Conservation (phyloP, 2,888 invertebrate species). For the Thymelicus lineola region DNA sequence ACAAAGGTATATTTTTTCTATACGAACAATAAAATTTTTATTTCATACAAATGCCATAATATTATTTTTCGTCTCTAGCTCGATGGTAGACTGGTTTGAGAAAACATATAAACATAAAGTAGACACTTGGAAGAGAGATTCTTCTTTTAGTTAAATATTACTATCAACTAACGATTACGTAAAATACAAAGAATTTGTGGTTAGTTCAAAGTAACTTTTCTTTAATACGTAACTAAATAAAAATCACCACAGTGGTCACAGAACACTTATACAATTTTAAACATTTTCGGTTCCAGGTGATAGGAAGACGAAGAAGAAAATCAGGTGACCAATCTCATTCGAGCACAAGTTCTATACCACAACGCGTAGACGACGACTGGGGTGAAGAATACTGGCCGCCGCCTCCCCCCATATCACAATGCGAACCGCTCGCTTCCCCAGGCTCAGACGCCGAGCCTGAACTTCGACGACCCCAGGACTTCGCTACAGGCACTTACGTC, state of each 20-base stretch:
- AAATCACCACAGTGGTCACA: too few species aligned
- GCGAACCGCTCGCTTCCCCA: conserved; percentile 88
- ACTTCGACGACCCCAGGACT: conserved; percentile 64
- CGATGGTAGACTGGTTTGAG: too few species aligned
- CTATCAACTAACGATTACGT: too few species aligned
- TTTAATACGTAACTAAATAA: too few species aligned
- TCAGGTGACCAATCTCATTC: conserved; percentile 86
- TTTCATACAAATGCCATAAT: too few species aligned
- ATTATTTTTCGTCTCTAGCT: too few species aligned
- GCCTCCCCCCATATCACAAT: conserved; percentile 87
- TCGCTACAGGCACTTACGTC: conserved; percentile 90
- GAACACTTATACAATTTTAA: not conserved
- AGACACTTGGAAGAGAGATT: too few species aligned
- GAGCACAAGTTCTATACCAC: conserved; percentile 90
- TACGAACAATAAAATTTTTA: too few species aligned
- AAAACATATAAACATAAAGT: too few species aligned
- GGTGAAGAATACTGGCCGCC: conserved; percentile 90
- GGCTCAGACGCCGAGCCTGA: conserved; percentile 86
- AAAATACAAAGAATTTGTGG: too few species aligned
- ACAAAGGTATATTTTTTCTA: conserved; percentile 75
- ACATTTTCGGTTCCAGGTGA: conserved; percentile 74
- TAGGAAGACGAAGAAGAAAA: conserved; percentile 83
- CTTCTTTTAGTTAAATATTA: too few species aligned
- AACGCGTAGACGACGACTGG: conserved; percentile 86
- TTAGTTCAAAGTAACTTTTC: too few species aligned